Percentiles rank a stretch among this genome's conserved stretches.
These are phyloP conservation scores for Sus cebifrons DNA, from an alignment of 2,797 vertebrate species.

Conservation along the genomic window DNA sequence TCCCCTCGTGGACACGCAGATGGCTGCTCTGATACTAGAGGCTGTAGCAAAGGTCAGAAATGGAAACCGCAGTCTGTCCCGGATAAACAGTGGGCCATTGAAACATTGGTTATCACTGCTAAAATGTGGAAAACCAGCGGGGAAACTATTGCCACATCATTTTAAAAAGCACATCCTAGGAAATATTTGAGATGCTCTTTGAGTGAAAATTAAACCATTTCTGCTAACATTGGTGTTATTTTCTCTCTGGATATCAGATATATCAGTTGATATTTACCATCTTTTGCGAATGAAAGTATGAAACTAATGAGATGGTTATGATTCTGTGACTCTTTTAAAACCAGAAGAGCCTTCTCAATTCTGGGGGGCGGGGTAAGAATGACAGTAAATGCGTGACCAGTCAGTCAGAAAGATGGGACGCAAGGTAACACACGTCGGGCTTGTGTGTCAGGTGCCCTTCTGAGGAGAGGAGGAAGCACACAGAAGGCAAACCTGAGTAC, in stretches of 20 bases:
- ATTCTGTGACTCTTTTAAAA: not conserved
- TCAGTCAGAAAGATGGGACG: not conserved
- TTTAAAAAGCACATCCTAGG: not conserved
- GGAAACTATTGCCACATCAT: not conserved
- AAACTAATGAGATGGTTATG: not conserved
- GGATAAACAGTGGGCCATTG: not conserved
- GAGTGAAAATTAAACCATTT: not conserved
- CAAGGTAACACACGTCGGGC: not conserved
- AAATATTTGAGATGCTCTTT: not conserved
- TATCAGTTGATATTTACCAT: not conserved
- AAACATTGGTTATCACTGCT: not conserved
- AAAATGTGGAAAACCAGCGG: not conserved
- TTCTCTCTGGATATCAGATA: not conserved
- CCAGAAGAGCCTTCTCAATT: not conserved
- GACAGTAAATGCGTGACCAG: not conserved
- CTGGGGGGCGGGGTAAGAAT: not conserved
- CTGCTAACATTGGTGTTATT: not conserved
- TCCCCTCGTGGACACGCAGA: not conserved
- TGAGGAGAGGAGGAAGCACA: not conserved
- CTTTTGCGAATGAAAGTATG: not conserved
- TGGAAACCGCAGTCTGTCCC: not conserved
- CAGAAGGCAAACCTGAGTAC: not conserved
- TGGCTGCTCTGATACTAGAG: accelerated
- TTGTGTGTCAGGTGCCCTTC: not conserved
- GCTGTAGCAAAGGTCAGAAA: not conserved